Conservation (phyloP, 1,140 invertebrate species). For the Eriocheir sinensis region DNA sequence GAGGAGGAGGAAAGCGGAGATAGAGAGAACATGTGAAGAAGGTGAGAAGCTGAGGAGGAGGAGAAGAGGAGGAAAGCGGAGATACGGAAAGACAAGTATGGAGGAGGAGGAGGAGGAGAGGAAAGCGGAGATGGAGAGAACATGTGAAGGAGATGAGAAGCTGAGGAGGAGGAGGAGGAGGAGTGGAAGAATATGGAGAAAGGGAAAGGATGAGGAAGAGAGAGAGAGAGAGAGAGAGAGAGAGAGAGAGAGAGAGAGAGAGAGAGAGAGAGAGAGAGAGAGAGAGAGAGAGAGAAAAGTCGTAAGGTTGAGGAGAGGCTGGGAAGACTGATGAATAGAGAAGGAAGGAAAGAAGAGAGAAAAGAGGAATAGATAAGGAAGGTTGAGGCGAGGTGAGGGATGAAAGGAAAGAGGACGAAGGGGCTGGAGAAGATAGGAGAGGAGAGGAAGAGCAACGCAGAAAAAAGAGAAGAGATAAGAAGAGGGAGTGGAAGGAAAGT, state of each 20-base stretch:
- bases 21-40: too few relatives aligned
- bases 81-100: not conserved
- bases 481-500: not conserved
- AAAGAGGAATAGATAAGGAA: not conserved
- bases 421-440: too few relatives aligned
- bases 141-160: not conserved
- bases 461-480: not conserved
- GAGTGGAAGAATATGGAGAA: too few relatives aligned
- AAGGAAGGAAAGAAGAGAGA: not conserved
- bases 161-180: not conserved
- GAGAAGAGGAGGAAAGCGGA: not conserved
- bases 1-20: too few relatives aligned
- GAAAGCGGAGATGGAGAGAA: not conserved
- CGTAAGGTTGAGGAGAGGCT: too few relatives aligned
- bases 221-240: too few relatives aligned
- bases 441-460: too few relatives aligned
- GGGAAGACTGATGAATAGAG: constrained; percentile 22
- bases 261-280: too few relatives aligned
- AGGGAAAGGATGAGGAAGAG: too few relatives aligned
- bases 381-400: not conserved
- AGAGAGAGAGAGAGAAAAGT: too few relatives aligned
- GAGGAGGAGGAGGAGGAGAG: constrained; percentile 20
- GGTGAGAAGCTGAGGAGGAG: too few relatives aligned
- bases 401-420: not conserved
- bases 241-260: too few relatives aligned